A percentile compares a stretch with the other conserved stretches of the same genome.
phyloP scores from a whole-genome alignment of 2,888 invertebrate species.

The Arrhopalites spinosus region DNA sequence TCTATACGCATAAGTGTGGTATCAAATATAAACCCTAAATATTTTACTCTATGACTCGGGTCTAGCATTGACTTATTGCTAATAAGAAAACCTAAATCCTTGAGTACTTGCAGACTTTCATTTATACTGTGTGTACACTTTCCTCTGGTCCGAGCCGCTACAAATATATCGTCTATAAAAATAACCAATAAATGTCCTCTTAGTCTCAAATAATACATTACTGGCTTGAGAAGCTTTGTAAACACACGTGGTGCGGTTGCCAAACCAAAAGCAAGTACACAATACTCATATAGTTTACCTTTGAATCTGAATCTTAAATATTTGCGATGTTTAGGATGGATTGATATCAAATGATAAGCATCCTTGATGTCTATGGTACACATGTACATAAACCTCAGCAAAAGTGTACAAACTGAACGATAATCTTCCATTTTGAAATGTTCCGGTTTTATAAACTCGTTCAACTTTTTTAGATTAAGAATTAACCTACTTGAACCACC shows the following conservation, averaged over 20 bases:
- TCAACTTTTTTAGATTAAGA: neutral
- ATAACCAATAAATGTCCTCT: slow-evolving; percentile 21
- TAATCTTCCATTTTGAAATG: neutral
- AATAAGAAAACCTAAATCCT: slow-evolving; percentile 10
- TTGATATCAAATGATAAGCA: neutral
- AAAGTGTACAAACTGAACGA: neutral
- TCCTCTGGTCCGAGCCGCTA: neutral
- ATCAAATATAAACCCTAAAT: slow-evolving; percentile 31
- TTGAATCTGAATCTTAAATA: slow-evolving; percentile 35
- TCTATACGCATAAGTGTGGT: neutral
- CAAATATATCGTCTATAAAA: slow-evolving; percentile 39
- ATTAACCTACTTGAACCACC: neutral
- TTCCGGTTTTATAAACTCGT: neutral
- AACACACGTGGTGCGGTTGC: slow-evolving; percentile 24
- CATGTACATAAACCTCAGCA: neutral
- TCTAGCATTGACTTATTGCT: slow-evolving; percentile 4
- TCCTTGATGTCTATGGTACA: neutral
- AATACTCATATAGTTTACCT: slow-evolving; percentile 16
- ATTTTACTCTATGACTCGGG: neutral
- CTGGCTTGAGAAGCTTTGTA: slow-evolving; percentile 33
- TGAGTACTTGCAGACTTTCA: neutral
- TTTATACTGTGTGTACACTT: neutral
- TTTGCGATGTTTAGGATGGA: slow-evolving; percentile 8
- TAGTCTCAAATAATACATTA: slow-evolving; percentile 21
- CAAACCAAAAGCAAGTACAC: slow-evolving; percentile 35